These are phyloP conservation scores for Gasterosteus aculeatus DNA, from an alignment of 2,113 vertebrate species.

Conservation along the genomic window DNA sequence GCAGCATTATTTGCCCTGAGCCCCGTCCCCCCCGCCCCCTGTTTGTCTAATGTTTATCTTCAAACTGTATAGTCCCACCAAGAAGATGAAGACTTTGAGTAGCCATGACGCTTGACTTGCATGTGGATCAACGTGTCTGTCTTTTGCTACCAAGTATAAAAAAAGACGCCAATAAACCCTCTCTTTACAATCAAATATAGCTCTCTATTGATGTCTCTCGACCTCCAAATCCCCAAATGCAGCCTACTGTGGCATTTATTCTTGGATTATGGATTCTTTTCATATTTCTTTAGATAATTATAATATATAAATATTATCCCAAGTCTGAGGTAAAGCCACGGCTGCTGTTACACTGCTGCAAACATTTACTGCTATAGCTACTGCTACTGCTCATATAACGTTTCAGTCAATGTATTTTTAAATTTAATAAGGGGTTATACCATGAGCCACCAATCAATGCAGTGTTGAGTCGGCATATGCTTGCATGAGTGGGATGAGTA, in stretches of 20 bases:
- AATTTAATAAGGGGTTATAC: conserved; percentile 30
- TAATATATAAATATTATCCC: too few relatives aligned
- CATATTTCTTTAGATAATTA: neutral
- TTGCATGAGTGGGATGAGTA: conserved; percentile 1
- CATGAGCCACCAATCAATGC: neutral
- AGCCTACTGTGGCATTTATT: neutral
- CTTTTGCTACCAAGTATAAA: too few relatives aligned
- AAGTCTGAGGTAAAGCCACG: conserved; percentile 8
- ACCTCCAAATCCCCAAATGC: neutral
- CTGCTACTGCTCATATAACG: neutral
- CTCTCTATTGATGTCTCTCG: neutral
- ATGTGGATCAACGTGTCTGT: too few relatives aligned
- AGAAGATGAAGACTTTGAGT: too few relatives aligned
- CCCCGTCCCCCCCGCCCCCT: too few relatives aligned
- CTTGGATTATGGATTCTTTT: neutral
- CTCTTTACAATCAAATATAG: neutral
- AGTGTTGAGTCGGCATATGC: conserved; percentile 13
- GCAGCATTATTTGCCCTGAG: too few relatives aligned
- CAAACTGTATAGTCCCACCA: too few relatives aligned
- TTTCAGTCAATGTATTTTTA: conserved; percentile 25
- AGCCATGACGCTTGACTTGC: too few relatives aligned
- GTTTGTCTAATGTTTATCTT: too few relatives aligned
- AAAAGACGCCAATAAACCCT: neutral
- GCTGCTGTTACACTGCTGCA: conserved; percentile 10
- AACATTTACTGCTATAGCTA: neutral